Percentiles rank a stretch among this genome's conserved stretches.
These are phyloP conservation scores for Coenonympha glycerion DNA, from an alignment of 2,888 invertebrate genomes.

Conservation along the genomic window DNA sequence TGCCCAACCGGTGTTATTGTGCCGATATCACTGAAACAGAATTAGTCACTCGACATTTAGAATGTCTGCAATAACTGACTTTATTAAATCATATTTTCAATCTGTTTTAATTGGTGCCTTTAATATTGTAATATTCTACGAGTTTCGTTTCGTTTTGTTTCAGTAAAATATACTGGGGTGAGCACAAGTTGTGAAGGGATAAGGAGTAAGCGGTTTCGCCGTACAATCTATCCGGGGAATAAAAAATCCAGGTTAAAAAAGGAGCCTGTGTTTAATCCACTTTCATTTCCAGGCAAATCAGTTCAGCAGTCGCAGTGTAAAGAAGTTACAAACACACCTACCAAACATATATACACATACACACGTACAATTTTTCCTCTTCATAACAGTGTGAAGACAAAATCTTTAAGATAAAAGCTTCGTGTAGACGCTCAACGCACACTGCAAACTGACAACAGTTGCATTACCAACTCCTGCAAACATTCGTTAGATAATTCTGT, in stretches of 20 bases:
- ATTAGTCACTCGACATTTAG: slow-evolving; percentile 18
- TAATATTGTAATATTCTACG: not conserved
- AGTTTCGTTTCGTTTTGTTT: not conserved
- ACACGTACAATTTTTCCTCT: too few species aligned
- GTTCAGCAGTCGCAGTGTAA: too few species aligned
- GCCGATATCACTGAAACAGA: slow-evolving; percentile 20
- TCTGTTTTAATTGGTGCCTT: not conserved
- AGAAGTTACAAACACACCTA: too few species aligned
- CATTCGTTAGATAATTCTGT: slow-evolving; percentile 35
- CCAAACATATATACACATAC: too few species aligned
- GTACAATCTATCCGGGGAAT: too few species aligned
- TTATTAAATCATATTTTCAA: slow-evolving; percentile 19
- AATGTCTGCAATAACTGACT: slow-evolving; percentile 7
- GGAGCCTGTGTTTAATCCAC: too few species aligned
- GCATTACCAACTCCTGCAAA: slow-evolving; percentile 34
- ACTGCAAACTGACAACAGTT: slow-evolving; percentile 10
- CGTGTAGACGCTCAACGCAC: not conserved
- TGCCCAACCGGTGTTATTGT: slow-evolving; percentile 24
- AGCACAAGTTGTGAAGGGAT: too few species aligned
- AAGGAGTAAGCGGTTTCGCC: too few species aligned
- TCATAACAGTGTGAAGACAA: not conserved
- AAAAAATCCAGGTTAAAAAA: too few species aligned
- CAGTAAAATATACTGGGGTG: not conserved
- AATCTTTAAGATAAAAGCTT: slow-evolving; percentile 1
- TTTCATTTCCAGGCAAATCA: too few species aligned